These are phyloP conservation scores for Micromesistius poutassou DNA, from an alignment of 2,797 vertebrate genomes.

Conservation along the genomic window DNA sequence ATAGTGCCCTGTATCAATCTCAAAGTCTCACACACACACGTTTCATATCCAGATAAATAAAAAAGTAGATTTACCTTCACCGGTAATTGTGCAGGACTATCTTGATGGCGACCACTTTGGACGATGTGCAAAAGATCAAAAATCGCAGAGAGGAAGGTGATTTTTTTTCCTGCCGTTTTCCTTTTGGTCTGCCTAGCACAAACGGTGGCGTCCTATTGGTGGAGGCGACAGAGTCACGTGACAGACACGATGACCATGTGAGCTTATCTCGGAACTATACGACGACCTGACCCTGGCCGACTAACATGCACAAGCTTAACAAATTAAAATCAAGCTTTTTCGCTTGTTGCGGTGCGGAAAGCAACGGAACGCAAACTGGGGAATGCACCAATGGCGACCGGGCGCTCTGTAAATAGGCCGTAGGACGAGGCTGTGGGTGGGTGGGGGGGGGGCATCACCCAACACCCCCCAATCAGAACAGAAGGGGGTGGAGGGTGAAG, in stretches of 20 bases:
- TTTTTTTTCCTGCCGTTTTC: constrained; percentile 44
- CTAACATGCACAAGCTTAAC: constrained; percentile 62
- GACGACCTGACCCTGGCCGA: constrained; percentile 40
- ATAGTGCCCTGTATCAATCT: constrained; percentile 2
- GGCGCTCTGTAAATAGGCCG: constrained; percentile 70
- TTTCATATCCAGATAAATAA: neutral
- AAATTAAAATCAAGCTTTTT: constrained; percentile 22
- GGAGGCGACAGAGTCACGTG: constrained; percentile 76
- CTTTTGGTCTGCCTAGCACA: constrained; percentile 65
- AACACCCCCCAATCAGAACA: constrained; percentile 31
- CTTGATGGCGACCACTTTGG: constrained; percentile 57
- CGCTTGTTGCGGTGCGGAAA: constrained; percentile 55
- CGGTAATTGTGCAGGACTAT: constrained; percentile 40
- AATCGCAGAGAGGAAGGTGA: constrained; percentile 70
- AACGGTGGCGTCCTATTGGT: constrained; percentile 80
- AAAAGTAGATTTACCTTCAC: constrained; percentile 60
- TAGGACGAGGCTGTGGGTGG: constrained; percentile 61
- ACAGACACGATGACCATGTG: constrained; percentile 76
- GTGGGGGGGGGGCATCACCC: constrained; percentile 62
- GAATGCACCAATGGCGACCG: constrained; percentile 52
- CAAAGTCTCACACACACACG: neutral
- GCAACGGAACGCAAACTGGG: constrained; percentile 19
- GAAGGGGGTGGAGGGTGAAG: constrained; percentile 33
- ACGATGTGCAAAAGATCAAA: constrained; percentile 74
- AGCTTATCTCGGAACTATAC: constrained; percentile 66